Evolutionary conservation across 2,888 invertebrate genomes (phyloP), one percentile per base, ranked within the genome.

Genomic region (Oscheius sp.): DNA sequence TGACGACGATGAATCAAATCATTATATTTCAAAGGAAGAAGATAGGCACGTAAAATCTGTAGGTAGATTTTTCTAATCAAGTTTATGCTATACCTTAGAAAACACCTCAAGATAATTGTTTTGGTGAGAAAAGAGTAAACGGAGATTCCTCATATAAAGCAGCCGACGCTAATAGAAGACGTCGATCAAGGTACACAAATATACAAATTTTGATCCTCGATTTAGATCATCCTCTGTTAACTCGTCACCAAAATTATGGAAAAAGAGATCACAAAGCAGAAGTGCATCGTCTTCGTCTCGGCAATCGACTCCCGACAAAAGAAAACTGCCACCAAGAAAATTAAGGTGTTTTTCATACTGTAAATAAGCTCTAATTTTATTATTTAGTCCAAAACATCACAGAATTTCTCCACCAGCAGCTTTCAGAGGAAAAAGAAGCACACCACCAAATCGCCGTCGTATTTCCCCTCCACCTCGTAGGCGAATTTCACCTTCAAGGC

Each of bases 1-100:
- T 29, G 61, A 61, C 25, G 68, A 68, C 27, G 68, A 68, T 2
- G 64, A 64, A n/a, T n/a, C n/a, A n/a, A n/a, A n/a, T n/a, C n/a
- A n/a, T n/a, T n/a, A n/a, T n/a, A n/a, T n/a, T n/a, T 17, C 29
- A 31, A 31, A 29, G 20, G 12, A 12, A 31, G 29, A 33, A 27
- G 53, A 8, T 31, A 6, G n/a, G n/a, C n/a, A n/a, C n/a, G n/a
- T n/a, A n/a, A n/a, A n/a, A n/a, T n/a, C n/a, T n/a, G n/a, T n/a
- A n/a, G n/a, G n/a, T n/a, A n/a, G n/a, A n/a, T n/a, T n/a, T n/a
- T n/a, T n/a, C n/a, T n/a, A n/a, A n/a, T n/a, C n/a, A n/a, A n/a
- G n/a, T 6, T 20, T 3, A 27, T 27, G 3, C 5, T 12, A 23
- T 53, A 31, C 8, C 12, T 8, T 53, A 53, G 29, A 12, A 10